Percentiles rank a stretch among this genome's conserved stretches.
Conservation (phyloP, 2,888 invertebrate species). For the Anaspis maculata region DNA sequence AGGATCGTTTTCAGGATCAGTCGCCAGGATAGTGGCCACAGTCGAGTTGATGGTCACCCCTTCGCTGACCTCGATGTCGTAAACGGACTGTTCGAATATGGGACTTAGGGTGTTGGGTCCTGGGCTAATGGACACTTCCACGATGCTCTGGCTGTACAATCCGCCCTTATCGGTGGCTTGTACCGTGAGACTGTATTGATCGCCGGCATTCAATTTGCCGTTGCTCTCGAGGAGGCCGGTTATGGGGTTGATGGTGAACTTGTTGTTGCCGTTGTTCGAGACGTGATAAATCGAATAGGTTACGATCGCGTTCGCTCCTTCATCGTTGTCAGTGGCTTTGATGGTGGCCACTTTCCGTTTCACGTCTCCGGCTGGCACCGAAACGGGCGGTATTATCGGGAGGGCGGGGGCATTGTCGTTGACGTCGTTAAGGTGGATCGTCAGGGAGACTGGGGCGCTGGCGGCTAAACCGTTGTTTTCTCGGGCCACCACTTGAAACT, state of each 20-base stretch:
- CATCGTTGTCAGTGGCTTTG: slow-evolving; percentile 77
- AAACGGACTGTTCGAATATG: slow-evolving; percentile 70
- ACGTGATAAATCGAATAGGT: slow-evolving; percentile 83
- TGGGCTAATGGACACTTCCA: slow-evolving; percentile 75
- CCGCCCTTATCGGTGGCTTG: slow-evolving; percentile 76
- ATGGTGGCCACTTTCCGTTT: slow-evolving; percentile 39
- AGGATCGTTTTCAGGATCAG: slow-evolving; percentile 78
- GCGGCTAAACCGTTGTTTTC: slow-evolving; percentile 72
- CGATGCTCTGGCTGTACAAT: slow-evolving; percentile 73
- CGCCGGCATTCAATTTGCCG: slow-evolving; percentile 76
- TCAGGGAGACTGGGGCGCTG: slow-evolving; percentile 72
- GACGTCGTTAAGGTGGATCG: slow-evolving; percentile 69
- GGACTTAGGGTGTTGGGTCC: slow-evolving; percentile 78
- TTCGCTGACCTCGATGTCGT: slow-evolving; percentile 82
- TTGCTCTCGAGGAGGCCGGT: slow-evolving; percentile 68
- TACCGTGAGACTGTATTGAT: slow-evolving; percentile 82
- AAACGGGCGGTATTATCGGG: slow-evolving; percentile 71
- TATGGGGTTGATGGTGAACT: slow-evolving; percentile 73
- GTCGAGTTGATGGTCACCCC: slow-evolving; percentile 83
- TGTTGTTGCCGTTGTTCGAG: slow-evolving; percentile 80
- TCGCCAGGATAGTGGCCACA: slow-evolving; percentile 66
- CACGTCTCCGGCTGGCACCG: slow-evolving; percentile 51
- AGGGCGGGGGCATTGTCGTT: slow-evolving; percentile 82
- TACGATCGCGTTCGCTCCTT: slow-evolving; percentile 74
- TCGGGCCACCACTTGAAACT: slow-evolving; percentile 82